These are phyloP conservation scores for Heliocidaris tuberculata DNA, from an alignment of 35 echinoderm and acorn worm genomes.

Conservation along the genomic window DNA sequence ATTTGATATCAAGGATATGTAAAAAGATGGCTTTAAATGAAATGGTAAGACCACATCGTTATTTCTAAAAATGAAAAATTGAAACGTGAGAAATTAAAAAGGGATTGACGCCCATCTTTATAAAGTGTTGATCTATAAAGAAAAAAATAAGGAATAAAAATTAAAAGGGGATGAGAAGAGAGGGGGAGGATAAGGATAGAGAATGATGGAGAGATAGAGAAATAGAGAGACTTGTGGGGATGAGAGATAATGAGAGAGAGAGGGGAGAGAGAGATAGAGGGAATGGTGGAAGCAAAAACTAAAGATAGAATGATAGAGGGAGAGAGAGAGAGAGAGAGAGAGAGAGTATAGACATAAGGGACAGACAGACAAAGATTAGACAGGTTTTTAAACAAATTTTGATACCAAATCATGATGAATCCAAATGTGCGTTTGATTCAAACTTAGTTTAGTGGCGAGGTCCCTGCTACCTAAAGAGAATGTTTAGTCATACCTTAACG, in stretches of 20 bases:
- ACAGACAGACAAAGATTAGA: too few species aligned
- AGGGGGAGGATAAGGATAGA: neutral
- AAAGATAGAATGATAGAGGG: too few species aligned
- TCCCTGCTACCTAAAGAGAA: neutral
- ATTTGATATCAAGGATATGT: conserved; percentile 1
- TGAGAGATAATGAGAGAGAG: too few species aligned
- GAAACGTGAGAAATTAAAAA: neutral
- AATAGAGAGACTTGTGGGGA: neutral
- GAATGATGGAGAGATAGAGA: neutral
- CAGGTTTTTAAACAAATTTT: too few species aligned
- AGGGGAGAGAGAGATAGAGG: too few species aligned
- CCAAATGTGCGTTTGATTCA: neutral
- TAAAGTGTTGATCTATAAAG: too few species aligned
- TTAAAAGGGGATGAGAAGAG: neutral
- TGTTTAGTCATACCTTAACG: neutral
- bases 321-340: too few species aligned
- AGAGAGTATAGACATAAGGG: too few species aligned
- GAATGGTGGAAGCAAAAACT: too few species aligned
- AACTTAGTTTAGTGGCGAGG: neutral
- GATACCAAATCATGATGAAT: neutral
- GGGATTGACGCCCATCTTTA: too few species aligned
- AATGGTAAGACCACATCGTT: neutral
- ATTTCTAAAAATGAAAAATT: neutral
- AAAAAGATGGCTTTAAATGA: neutral
- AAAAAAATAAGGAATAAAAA: too few species aligned